A percentile compares a stretch with the other conserved stretches of the same genome.
Evolutionary conservation across 2,797 vertebrate genomes (phyloP).

Genomic region (Spinus olivaceus): DNA sequence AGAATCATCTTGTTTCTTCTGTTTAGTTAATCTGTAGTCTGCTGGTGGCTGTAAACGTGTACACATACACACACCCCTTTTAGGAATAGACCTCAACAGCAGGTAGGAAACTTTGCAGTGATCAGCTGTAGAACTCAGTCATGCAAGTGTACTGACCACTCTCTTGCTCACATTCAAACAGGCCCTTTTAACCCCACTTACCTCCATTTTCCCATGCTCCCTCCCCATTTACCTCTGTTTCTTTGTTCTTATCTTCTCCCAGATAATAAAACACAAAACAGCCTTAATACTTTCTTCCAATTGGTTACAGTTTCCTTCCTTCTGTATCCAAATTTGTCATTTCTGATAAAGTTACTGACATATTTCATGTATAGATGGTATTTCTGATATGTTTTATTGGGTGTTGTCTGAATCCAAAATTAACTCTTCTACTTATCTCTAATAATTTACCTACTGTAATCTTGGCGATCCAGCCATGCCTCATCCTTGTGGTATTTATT

Average conservation of each 20-base stretch:
- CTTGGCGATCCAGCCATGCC: neutral
- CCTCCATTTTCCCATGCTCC: neutral
- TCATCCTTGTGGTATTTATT: neutral
- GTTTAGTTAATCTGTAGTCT: neutral
- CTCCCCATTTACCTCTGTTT: neutral
- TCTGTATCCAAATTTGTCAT: neutral
- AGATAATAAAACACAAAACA: neutral
- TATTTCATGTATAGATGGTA: neutral
- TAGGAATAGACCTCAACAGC: neutral
- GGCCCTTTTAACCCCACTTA: neutral
- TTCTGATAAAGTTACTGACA: neutral
- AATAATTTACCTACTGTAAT: neutral
- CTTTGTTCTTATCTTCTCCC: neutral
- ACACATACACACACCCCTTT: accelerated
- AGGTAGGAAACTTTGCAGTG: neutral
- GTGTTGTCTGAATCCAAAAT: neutral
- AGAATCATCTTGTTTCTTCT: neutral
- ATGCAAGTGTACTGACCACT: neutral
- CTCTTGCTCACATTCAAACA: neutral
- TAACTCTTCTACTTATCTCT: neutral
- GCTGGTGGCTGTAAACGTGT: neutral
- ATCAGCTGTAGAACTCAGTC: neutral
- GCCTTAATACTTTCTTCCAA: neutral
- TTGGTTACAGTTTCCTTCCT: neutral
- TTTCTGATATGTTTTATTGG: neutral